Evolutionary conservation across 30 jellyfish, hydroid and myxozoan species (phyloP).

Genomic region (Mastigias papua): DNA sequence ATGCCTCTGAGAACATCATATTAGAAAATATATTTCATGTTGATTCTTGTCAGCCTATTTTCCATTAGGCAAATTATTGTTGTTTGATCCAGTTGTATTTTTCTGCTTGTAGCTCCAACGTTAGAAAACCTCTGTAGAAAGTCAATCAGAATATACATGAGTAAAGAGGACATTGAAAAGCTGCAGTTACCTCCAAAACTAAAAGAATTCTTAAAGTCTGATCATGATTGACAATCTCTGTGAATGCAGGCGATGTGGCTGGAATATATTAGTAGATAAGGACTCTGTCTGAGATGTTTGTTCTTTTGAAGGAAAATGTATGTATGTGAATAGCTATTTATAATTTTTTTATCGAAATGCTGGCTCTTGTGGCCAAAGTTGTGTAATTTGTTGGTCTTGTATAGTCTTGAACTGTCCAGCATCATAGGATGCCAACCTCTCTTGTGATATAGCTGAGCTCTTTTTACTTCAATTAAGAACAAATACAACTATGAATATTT

Average conservation of each 20-base stretch:
- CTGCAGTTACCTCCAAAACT: conserved; percentile 56
- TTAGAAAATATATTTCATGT: no score
- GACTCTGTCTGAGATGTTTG: not conserved
- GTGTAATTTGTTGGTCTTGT: no score
- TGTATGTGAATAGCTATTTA: not conserved
- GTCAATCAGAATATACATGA: conserved; percentile 1
- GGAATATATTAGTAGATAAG: not conserved
- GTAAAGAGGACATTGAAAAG: conserved; percentile 48
- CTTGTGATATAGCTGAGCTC: no score
- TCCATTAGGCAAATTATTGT: no score
- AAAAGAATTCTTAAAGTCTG: conserved; percentile 39
- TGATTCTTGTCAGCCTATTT: no score
- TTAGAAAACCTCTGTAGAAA: conserved; percentile 67
- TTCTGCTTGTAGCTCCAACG: conserved; percentile 42
- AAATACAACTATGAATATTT: no score
- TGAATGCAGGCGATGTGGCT: not conserved
- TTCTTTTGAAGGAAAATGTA: not conserved
- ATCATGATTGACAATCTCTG: not conserved
- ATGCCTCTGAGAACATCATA: no score
- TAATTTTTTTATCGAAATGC: not conserved
- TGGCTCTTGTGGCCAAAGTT: not conserved
- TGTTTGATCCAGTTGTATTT: not conserved
- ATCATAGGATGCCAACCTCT: no score
- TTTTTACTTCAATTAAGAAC: no score
- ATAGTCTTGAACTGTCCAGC: no score